Evolutionary conservation across 1,140 invertebrate species (phyloP).

Genomic region (Orchesella cincta): DNA sequence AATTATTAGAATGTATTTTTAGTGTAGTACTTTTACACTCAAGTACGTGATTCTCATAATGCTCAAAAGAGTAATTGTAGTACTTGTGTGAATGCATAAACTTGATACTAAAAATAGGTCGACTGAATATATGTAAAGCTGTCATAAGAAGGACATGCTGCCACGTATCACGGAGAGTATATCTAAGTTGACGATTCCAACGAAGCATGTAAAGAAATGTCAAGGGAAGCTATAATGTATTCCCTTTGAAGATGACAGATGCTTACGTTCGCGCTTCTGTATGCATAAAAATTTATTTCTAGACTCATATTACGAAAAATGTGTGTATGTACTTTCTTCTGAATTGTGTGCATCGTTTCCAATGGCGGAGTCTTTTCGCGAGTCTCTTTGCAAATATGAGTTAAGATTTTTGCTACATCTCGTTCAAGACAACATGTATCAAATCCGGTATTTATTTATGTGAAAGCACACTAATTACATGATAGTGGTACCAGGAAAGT

Average conservation of each 20-base stretch:
- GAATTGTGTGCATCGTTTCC: background rate
- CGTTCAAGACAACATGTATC: too few species aligned
- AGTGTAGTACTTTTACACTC: too few species aligned
- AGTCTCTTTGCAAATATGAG: background rate
- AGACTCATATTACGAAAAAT: background rate
- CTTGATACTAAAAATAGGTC: constrained; percentile 16
- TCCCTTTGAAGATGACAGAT: constrained; percentile 17
- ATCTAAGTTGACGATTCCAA: constrained; percentile 14
- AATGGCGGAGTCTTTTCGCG: background rate
- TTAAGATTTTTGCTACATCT: too few species aligned
- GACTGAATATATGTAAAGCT: constrained; percentile 17
- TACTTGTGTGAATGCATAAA: too few species aligned
- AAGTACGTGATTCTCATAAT: too few species aligned
- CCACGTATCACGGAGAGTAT: background rate
- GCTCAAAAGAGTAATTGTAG: too few species aligned
- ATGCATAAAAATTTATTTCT: background rate
- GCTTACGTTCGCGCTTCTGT: background rate
- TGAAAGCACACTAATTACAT: background rate
- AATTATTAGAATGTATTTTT: too few species aligned
- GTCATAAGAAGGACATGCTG: background rate
- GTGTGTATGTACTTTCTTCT: background rate
- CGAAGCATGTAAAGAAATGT: constrained; percentile 3
- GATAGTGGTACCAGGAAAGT: background rate
- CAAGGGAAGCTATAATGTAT: background rate
- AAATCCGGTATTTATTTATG: too few species aligned